Evolutionary conservation across 2,113 vertebrate species (phyloP).

Genomic region (Corythoichthys intestinalis): DNA sequence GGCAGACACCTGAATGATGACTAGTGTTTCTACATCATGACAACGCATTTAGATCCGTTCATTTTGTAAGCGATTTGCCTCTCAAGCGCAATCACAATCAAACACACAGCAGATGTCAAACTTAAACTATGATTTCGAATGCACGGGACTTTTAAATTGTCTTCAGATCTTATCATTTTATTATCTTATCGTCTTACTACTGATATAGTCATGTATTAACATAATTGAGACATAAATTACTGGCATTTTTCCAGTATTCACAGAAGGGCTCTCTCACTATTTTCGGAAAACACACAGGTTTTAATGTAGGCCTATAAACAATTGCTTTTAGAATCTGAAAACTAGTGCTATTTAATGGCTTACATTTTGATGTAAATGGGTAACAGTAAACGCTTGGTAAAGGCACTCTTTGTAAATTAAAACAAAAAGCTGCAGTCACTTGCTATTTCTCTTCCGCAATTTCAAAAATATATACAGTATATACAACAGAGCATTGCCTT

Average conservation of each 20-base stretch:
- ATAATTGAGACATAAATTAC: not conserved
- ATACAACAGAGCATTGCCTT: not conserved
- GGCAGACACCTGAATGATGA: too few species aligned
- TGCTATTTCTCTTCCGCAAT: not conserved
- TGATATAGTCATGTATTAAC: not conserved
- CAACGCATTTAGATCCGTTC: too few species aligned
- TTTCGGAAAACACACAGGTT: not conserved
- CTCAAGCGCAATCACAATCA: too few species aligned
- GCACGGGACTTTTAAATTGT: too few species aligned
- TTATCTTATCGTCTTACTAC: not conserved
- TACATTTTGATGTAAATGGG: too few species aligned
- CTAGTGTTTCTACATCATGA: too few species aligned
- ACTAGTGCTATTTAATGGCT: not conserved
- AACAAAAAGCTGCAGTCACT: conserved; percentile 10
- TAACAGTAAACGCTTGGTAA: too few species aligned
- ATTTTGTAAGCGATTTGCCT: too few species aligned
- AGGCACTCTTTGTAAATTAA: not conserved
- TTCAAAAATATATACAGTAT: not conserved
- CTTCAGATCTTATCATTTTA: not conserved
- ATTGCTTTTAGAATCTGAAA: not conserved
- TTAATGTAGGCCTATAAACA: not conserved
- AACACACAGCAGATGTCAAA: too few species aligned
- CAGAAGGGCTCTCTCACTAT: not conserved
- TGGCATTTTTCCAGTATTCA: not conserved
- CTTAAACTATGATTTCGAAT: too few species aligned